These are phyloP conservation scores for Drosophila eugracilis DNA, from an alignment of 1,140 invertebrate genomes.

Conservation along the genomic window DNA sequence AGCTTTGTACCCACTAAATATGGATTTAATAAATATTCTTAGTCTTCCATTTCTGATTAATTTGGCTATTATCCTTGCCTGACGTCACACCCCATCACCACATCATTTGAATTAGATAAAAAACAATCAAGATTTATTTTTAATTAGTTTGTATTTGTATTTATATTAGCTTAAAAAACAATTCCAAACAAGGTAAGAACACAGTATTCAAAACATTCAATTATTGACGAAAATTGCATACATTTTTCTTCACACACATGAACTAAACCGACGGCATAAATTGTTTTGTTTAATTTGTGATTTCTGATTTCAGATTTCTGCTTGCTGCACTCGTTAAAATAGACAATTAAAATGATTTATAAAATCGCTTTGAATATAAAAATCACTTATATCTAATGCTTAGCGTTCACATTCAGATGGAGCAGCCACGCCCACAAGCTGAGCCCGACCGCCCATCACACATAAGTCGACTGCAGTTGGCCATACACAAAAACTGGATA, in stretches of 20 bases:
- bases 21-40: too few relatives aligned
- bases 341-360: slow-evolving; percentile 83
- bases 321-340: slow-evolving; percentile 67
- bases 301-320: slow-evolving; percentile 17
- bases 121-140: slow-evolving; percentile 52
- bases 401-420: slow-evolving; percentile 76
- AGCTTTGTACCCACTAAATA: too few relatives aligned
- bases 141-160: slow-evolving; percentile 82
- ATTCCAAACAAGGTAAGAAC: slow-evolving; percentile 74
- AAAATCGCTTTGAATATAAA: slow-evolving; percentile 80
- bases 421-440: slow-evolving; percentile 46
- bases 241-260: slow-evolving; percentile 70
- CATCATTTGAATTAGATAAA: slow-evolving; percentile 13
- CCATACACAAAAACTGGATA: slow-evolving; percentile 65
- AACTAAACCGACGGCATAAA: slow-evolving; percentile 64
- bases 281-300: slow-evolving; percentile 20
- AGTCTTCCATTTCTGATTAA: too few relatives aligned
- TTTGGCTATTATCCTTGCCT: too few relatives aligned
- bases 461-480: slow-evolving; percentile 54
- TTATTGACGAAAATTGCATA: slow-evolving; percentile 81
- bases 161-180: slow-evolving; percentile 81
- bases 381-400: slow-evolving; percentile 78
- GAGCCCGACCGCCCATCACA: slow-evolving; percentile 35
- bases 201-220: slow-evolving; percentile 76
- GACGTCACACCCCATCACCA: too few relatives aligned